Evolutionary conservation across 2,113 vertebrate species (phyloP).

Genomic region (Boulengeromyrus knoepffleri): DNA sequence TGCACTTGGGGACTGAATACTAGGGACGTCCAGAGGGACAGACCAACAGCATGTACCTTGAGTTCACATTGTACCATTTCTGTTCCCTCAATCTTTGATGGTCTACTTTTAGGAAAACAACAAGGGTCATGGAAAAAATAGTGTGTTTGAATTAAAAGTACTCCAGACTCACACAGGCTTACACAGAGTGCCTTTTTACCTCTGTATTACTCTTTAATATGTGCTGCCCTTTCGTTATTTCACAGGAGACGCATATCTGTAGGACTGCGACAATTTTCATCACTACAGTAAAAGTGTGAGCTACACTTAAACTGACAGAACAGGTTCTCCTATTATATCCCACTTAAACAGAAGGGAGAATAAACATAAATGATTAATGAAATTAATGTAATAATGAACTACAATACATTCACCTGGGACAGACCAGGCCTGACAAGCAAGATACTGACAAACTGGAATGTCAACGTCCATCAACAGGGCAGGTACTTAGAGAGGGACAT

Average conservation of each 20-base stretch:
- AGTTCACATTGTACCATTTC: not conserved
- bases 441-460: not conserved
- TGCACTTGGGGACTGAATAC: not conserved
- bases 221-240: not conserved
- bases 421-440: not conserved
- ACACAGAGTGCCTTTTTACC: not conserved
- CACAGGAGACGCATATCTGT: not conserved
- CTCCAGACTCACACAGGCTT: not conserved
- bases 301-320: not conserved
- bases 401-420: not conserved
- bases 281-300: not conserved
- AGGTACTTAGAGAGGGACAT: not conserved
- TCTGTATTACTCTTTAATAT: not conserved
- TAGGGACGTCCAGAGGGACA: not conserved
- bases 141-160: not conserved
- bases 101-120: conserved; percentile 1
- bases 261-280: not conserved
- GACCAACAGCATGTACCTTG: conserved; percentile 1
- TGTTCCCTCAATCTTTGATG: not conserved
- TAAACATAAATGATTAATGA: not conserved
- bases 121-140: not conserved
- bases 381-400: not conserved
- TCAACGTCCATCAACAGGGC: not conserved
- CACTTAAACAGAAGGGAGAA: not conserved
- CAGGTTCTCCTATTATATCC: not conserved